Conservation (phyloP, 2,797 vertebrate genomes). For the Falco berigora region DNA sequence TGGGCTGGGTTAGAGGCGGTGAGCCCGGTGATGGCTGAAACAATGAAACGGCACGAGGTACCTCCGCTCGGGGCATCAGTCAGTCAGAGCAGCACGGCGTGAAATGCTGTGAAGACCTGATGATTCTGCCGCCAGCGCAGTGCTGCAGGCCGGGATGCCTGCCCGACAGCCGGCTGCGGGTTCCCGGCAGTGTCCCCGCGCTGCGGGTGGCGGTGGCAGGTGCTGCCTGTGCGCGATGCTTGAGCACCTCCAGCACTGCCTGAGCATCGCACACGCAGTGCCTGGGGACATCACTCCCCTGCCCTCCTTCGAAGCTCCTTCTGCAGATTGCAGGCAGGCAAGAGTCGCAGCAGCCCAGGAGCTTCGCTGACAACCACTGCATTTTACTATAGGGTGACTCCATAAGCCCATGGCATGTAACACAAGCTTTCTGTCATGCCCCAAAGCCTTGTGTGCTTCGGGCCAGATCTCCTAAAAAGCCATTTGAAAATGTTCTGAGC, state of each 20-base stretch:
- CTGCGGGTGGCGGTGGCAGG: background rate
- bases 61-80: background rate
- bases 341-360: background rate
- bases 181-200: background rate
- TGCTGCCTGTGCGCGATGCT: accelerated
- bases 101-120: background rate
- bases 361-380: background rate
- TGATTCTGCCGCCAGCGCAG: background rate
- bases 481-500: background rate
- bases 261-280: background rate
- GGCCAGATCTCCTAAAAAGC: background rate
- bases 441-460: background rate
- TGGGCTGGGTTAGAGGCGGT: accelerated
- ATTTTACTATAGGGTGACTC: background rate
- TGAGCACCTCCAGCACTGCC: background rate
- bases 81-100: background rate
- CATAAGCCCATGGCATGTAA: background rate
- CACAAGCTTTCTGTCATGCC: accelerated
- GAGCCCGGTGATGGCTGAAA: background rate
- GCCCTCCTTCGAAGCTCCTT: background rate
- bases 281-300: background rate
- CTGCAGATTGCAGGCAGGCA: background rate
- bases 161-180: background rate
- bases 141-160: background rate
- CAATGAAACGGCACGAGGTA: background rate